Conservation (phyloP, 2,888 invertebrate genomes). For the Sturmia bella region DNA sequence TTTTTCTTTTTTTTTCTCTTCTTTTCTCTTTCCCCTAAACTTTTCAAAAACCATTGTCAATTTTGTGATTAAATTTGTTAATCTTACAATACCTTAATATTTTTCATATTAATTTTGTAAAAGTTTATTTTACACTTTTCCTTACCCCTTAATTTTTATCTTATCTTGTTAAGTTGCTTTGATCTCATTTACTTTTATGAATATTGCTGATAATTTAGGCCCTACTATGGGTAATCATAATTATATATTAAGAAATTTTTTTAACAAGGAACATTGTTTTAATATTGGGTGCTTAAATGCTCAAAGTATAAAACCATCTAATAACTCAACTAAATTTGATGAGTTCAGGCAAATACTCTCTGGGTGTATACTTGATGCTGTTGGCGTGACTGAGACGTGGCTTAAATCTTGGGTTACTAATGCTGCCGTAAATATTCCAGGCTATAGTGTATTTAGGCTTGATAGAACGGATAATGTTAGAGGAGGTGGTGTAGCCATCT, state of each 20-base stretch:
- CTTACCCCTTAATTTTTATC: neutral
- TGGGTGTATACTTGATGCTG: slow-evolving; percentile 1
- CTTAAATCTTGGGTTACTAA: slow-evolving; percentile 4
- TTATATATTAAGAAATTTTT: slow-evolving; percentile 18
- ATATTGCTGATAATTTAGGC: slow-evolving; percentile 1
- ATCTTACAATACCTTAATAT: neutral
- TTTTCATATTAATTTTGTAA: neutral
- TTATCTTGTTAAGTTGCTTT: neutral
- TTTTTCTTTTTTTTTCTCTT: no score
- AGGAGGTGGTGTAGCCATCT: no score
- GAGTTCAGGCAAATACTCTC: slow-evolving; percentile 2
- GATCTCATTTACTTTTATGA: neutral
- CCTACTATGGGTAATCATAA: slow-evolving; percentile 4
- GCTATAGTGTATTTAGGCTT: neutral
- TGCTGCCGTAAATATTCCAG: neutral
- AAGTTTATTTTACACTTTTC: neutral
- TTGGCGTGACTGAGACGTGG: slow-evolving; percentile 9
- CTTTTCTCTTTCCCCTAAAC: no score
- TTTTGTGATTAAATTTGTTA: no score
- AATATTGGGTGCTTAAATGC: slow-evolving; percentile 15
- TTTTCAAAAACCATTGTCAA: no score
- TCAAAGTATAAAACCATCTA: slow-evolving; percentile 15
- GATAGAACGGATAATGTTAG: no score
- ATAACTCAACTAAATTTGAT: neutral
- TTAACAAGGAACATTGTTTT: slow-evolving; percentile 11